These are phyloP conservation scores for Brachylomia viminalis DNA, from an alignment of 2,888 invertebrate species.

Conservation along the genomic window DNA sequence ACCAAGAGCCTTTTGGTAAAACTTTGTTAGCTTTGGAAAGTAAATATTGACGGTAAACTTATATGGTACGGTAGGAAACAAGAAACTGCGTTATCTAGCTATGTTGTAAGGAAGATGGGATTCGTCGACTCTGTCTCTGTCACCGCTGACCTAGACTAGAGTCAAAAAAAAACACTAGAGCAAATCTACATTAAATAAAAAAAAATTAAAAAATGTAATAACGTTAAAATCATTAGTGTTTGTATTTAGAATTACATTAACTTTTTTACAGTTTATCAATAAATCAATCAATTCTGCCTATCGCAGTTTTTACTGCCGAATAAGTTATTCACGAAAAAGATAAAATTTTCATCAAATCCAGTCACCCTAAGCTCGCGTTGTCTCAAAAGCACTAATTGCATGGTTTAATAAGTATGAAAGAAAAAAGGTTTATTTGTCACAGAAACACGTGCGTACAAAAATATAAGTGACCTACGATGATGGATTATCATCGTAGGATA, in stretches of 20 bases:
- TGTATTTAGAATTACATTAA: background rate
- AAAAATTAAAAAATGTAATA: too few species aligned
- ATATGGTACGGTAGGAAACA: background rate
- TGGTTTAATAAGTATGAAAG: too few species aligned
- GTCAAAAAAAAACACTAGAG: too few species aligned
- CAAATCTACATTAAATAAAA: too few species aligned
- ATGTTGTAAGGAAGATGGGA: background rate
- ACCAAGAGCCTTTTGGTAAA: constrained; percentile 11
- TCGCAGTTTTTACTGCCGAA: background rate
- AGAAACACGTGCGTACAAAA: too few species aligned
- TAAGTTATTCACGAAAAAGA: background rate
- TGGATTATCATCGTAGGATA: too few species aligned
- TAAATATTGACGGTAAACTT: constrained; percentile 27
- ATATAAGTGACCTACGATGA: too few species aligned
- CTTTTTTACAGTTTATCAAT: background rate
- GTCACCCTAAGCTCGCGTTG: background rate
- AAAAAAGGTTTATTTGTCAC: too few species aligned
- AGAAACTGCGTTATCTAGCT: background rate
- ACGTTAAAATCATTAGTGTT: background rate
- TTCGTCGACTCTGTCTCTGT: too few species aligned
- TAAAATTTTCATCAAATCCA: background rate
- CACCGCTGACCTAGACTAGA: too few species aligned
- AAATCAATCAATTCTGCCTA: background rate
- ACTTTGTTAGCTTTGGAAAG: constrained; percentile 20
- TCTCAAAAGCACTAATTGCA: too few species aligned